Evolutionary conservation across 2,888 invertebrate genomes (phyloP), one percentile per base, ranked within the genome.

Genomic region (Epistrophe eligans): DNA sequence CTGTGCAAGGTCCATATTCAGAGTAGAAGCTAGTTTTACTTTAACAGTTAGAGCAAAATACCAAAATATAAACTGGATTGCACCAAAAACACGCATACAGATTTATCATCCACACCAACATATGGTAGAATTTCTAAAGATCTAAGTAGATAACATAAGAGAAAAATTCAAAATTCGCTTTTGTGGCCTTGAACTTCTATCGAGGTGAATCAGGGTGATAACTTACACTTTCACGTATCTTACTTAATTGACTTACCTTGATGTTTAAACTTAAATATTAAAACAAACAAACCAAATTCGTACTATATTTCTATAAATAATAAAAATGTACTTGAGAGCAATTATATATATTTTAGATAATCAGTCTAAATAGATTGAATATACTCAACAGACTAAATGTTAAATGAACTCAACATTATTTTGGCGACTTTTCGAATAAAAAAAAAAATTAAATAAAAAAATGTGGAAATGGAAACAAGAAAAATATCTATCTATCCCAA

Each of bases 181-280:
- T 17, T 5, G 32, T 57, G 72, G 19, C 79, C 79, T 52, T 76
- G 73, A 80, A 67, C 50, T 43, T 43, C 13, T 57, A 7, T 17
- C 5, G 15, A 28, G 17, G 43, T 52, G 66, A 66, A 13, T 8
- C 3, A 43, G 32, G 17, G 17, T 17, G 9, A 43, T 64, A 17
- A 84, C 62, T 84, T 84, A 67, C 72, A 79, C 77, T 88, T 82
- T 32, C 8, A 17, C 4, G 2, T 24, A 24, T n/a, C 24, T 1
- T 52, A 52, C 15, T 9, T 32, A 32, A 88, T 90, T 85, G 84
- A 89, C 89, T 89, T 90, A 85, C 88, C 89, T 67, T 89, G 83
- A 88, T 89, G 84, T 58, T 89, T 58, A 50, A 66, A 73, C 67
- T 85, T 58, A 24, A 35, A 7, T 73, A 28, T 43, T 24, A 58